A percentile compares a stretch with the other conserved stretches of the same genome.
Conservation (phyloP, 2,888 invertebrate genomes). For the Drosophila borborema region DNA sequence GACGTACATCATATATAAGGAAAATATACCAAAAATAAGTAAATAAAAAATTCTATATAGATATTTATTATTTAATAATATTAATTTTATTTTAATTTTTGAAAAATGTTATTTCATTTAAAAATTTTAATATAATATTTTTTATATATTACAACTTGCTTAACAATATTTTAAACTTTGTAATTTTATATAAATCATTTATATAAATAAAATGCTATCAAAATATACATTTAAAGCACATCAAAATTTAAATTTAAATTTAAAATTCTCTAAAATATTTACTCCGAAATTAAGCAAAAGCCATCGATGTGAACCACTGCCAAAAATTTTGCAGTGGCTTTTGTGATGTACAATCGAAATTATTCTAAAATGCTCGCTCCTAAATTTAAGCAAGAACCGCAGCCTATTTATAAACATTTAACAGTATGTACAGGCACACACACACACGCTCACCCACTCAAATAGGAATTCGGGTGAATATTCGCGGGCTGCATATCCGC, state of each 20-base stretch:
- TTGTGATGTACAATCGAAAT: conserved; percentile 26
- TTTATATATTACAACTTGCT: too few species aligned
- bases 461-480: conserved; percentile 20
- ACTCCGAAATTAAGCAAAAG: conserved; percentile 12
- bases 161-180: neutral
- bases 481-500: conserved; percentile 56
- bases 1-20: neutral
- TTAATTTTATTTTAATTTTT: too few species aligned
- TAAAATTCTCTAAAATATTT: neutral
- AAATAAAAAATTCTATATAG: too few species aligned
- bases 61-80: too few species aligned
- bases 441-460: conserved; percentile 3
- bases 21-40: too few species aligned
- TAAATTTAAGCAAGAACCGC: conserved; percentile 67
- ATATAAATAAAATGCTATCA: neutral
- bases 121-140: too few species aligned
- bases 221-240: neutral
- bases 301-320: conserved; percentile 37
- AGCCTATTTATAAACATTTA: conserved; percentile 76
- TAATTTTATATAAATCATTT: neutral
- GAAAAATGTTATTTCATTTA: too few species aligned
- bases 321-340: conserved; percentile 60
- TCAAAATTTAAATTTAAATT: neutral
- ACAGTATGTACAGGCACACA: conserved; percentile 37
- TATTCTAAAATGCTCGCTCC: conserved; percentile 37